phyloP scores from a whole-genome alignment of 2,888 invertebrate species.

The Epicampocera succincta region DNA sequence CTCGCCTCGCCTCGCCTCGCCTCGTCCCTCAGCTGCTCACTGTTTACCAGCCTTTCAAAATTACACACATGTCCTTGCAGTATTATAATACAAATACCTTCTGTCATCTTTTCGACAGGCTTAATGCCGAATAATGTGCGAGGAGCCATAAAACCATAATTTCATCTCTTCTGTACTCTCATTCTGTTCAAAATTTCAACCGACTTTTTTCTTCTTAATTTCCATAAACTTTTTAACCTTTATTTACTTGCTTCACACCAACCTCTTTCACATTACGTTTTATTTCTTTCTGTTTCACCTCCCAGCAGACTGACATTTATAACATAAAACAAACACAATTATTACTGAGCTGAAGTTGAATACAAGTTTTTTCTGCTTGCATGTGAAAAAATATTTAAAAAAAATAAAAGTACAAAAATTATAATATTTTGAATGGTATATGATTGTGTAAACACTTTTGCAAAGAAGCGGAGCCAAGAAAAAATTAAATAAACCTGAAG shows the following conservation, averaged over 20 bases:
- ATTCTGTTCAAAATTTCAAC: too few relatives aligned
- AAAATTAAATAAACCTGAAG: constrained; percentile 48
- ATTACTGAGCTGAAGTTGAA: constrained; percentile 59
- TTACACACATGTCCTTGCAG: too few relatives aligned
- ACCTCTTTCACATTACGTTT: constrained; percentile 14
- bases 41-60: too few relatives aligned
- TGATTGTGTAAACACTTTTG: constrained; percentile 63
- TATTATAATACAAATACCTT: too few relatives aligned
- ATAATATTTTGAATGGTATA: constrained; percentile 42
- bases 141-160: too few relatives aligned
- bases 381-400: constrained; percentile 8
- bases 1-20: too few relatives aligned
- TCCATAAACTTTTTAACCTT: constrained; percentile 6
- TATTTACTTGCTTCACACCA: constrained; percentile 8
- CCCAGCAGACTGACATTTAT: constrained; percentile 57
- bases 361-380: background rate
- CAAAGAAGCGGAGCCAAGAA: constrained; percentile 10
- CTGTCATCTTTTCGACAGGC: too few relatives aligned
- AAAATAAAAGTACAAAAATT: constrained; percentile 10
- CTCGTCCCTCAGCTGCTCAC: too few relatives aligned
- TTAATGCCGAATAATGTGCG: too few relatives aligned
- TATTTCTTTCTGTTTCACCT: constrained; percentile 19
- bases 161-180: too few relatives aligned
- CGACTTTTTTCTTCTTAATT: background rate
- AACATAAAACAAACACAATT: constrained; percentile 66